Conservation (phyloP, 2,888 invertebrate species). For the Philhelius pedissequus region DNA sequence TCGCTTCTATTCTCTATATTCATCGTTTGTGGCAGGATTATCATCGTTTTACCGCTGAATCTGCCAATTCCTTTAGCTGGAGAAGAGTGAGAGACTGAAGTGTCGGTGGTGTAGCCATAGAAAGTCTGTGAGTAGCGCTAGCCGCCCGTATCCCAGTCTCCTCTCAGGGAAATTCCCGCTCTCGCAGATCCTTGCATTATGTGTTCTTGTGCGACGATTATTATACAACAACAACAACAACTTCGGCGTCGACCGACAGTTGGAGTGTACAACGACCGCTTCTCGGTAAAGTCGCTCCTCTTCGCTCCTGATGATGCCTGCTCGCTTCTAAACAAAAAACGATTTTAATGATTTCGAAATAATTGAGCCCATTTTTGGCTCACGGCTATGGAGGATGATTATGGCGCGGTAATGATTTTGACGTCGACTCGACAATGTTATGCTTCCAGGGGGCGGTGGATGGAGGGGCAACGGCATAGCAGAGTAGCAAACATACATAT, state of each 20-base stretch:
- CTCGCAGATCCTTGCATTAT: slow-evolving; percentile 27
- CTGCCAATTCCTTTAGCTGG: slow-evolving; percentile 14
- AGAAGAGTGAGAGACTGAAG: slow-evolving; percentile 20
- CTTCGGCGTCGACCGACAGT: not conserved
- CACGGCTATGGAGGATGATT: slow-evolving; percentile 68
- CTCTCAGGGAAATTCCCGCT: not conserved
- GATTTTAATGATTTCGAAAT: slow-evolving; percentile 72
- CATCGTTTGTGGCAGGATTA: slow-evolving; percentile 63
- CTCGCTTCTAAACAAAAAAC: slow-evolving; percentile 61
- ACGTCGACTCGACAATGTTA: slow-evolving; percentile 64
- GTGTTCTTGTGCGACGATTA: slow-evolving; percentile 15
- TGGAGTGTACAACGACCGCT: slow-evolving; percentile 50
- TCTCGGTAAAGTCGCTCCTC: not conserved
- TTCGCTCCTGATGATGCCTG: no score
- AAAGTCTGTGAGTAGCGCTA: slow-evolving; percentile 17
- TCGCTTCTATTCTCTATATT: slow-evolving; percentile 40
- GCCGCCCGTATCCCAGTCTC: slow-evolving; percentile 3
- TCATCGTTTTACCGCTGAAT: slow-evolving; percentile 53
- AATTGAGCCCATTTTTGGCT: slow-evolving; percentile 72
- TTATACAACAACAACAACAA: slow-evolving; percentile 2
- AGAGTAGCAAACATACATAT: not conserved
- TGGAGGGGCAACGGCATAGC: not conserved
- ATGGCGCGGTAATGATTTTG: slow-evolving; percentile 69
- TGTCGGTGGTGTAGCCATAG: not conserved
- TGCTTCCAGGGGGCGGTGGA: not conserved